Evolutionary conservation across 2,113 vertebrate species (phyloP), one percentile per base, ranked within the genome.

Genomic region (Dissostichus mawsoni): DNA sequence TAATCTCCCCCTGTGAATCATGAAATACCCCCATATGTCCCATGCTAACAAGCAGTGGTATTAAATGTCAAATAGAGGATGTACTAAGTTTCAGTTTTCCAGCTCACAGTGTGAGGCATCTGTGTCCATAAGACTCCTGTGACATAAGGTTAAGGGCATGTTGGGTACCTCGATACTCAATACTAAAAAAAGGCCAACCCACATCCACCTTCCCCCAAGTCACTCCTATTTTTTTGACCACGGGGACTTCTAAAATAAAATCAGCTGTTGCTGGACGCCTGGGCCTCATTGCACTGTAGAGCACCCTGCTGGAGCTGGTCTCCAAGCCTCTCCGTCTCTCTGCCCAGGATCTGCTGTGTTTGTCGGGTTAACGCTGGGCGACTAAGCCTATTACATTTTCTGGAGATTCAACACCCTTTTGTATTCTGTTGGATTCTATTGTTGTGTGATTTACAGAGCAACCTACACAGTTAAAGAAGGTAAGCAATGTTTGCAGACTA

Each of bases 241-340:
- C 85, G 87, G 82, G 90, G 76, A 75, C 76, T 77, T 91, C 94
- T 96, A 95, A 96, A 96, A 95, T 96, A 97, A 97, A 97, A 96
- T 90, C 95, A 95, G 95, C 96, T 95, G 87, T 95, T 93, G 87
- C 92, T 66, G 82, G 93, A 88, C 81, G 88, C 95, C 89, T 59
- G 86, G 94, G 92, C 83, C 92, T 92, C 90, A 94, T 69, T 89
- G 87, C 93, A 90, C 84, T 88, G 78, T 79, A 69, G 75, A 74
- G 91, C 55, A 76, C 81, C 50, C 91, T 92, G 87, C 95, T 96
- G 96, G 97, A 97, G 96, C 95, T 94, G 96, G 96, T 93, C 96
- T 97, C 96, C 96, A 89, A 77, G 93, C 93, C 92, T 93, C 83
- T 86, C 92, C 90, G 86, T 93, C 90, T 93, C 92, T 91, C 80